Percentiles rank a stretch among this genome's conserved stretches.
These are phyloP conservation scores for Xiphophorus couchianus DNA, from an alignment of 2,113 vertebrate genomes.

Conservation along the genomic window DNA sequence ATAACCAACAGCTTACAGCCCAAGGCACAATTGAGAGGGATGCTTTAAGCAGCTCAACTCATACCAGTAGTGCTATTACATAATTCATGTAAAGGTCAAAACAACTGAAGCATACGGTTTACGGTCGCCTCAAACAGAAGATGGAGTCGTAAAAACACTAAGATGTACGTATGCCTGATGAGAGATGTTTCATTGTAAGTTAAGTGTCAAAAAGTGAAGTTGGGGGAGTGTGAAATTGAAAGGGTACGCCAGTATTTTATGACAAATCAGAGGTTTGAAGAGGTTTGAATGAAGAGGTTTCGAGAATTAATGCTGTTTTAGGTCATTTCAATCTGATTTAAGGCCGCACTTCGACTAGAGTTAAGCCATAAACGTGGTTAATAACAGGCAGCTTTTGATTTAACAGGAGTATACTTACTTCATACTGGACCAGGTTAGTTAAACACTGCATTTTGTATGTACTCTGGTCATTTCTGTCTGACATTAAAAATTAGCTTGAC, in stretches of 20 bases:
- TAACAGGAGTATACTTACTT: background rate
- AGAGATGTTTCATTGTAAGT: too few relatives aligned
- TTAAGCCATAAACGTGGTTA: too few relatives aligned
- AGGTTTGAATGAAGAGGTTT: too few relatives aligned
- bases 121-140: background rate
- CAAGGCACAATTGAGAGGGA: slow-evolving; percentile 29
- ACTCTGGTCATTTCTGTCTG: background rate
- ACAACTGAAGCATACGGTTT: background rate
- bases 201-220: too few relatives aligned
- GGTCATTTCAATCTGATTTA: background rate
- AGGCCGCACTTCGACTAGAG: too few relatives aligned
- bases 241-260: background rate
- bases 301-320: background rate
- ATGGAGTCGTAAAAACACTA: too few relatives aligned
- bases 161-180: too few relatives aligned
- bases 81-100: slow-evolving; percentile 27
- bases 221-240: background rate
- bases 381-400: too few relatives aligned
- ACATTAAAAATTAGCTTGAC: background rate
- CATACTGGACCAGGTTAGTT: background rate
- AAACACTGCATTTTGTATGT: background rate
- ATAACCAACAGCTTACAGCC: slow-evolving; percentile 58
- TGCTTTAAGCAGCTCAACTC: slow-evolving; percentile 24
- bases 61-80: slow-evolving; percentile 18
- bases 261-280: background rate